Base-by-base conservation (phyloP, 1,140 invertebrate genomes). In the Agrypnia vestita region DNA sequence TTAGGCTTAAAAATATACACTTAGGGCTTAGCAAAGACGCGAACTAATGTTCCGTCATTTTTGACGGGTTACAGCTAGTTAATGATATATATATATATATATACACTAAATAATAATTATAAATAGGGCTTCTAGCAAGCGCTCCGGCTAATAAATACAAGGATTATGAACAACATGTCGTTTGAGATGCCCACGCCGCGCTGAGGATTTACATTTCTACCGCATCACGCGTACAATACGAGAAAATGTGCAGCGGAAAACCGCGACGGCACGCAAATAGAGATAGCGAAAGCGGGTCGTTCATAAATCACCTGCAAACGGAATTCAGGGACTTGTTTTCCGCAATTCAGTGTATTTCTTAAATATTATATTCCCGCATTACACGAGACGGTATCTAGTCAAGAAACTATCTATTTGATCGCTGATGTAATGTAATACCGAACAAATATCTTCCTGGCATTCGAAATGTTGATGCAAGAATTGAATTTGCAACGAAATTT, bases 211-310 rank as follows among this genome's bases (percentile, higher is more conserved):
- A 69, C 25, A 35, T 35, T 3, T 69, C 17, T 69, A 67, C 62
- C 46, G 64, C 12, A 44, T 46, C 64, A 47, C 13, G 17, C 62
- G 44, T 15, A 67, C 64, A n/a, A 13, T 46, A 69, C 15, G 43
- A 0, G 6, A 62, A 47, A 47, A 71, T 53, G 67, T 71, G 67
- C 67, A 71, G 10, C 19, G 47, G 17, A 3, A 35, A n/a, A 17
- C 17, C 21, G 67, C 0, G 67, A 71, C 25, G 46, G 67, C 12
- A 71, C 67, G 17, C 15, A 69, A 69, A 71, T 71, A 71, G 46
- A 71, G 17, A 53, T 53, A 25, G 67, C 67, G 67, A 71, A 71
- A 71, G 67, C 47, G 47, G 67, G 12, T 19, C 67, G 67, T 67
- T 67, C 62, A 44, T 71, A 71, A 71, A 71, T 71, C 51, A 71